A percentile compares a stretch with the other conserved stretches of the same genome.
Conservation (phyloP, 2,113 vertebrate species). For the Amia ocellicauda region DNA sequence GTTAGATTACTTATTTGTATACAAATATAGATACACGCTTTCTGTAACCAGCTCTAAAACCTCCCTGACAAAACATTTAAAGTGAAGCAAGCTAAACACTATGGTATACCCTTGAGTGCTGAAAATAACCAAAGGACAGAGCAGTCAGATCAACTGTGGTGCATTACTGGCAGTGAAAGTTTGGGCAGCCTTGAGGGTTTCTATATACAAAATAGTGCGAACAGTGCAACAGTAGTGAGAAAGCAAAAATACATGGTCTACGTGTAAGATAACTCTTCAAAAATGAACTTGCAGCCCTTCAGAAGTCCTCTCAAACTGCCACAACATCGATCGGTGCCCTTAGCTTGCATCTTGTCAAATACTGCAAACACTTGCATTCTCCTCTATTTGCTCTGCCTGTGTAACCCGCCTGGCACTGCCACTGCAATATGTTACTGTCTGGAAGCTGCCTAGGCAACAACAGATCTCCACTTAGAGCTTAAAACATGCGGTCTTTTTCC, state of each 20-base stretch:
- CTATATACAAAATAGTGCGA: neutral
- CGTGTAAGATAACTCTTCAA: neutral
- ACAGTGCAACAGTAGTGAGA: neutral
- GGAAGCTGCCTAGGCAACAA: neutral
- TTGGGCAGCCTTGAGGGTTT: too few relatives aligned
- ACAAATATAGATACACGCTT: too few relatives aligned
- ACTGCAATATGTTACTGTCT: neutral
- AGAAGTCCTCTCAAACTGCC: neutral
- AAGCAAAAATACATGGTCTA: neutral
- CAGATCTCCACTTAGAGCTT: neutral
- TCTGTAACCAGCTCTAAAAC: too few relatives aligned
- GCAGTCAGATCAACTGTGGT: too few relatives aligned
- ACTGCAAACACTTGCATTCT: slow-evolving; percentile 3
- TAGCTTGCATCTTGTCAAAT: neutral
- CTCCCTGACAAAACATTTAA: too few relatives aligned
- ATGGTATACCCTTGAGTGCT: too few relatives aligned
- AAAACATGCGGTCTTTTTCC: too few relatives aligned
- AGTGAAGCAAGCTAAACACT: too few relatives aligned
- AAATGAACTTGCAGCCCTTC: neutral
- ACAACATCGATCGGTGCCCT: neutral
- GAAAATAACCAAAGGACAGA: too few relatives aligned
- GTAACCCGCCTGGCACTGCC: neutral
- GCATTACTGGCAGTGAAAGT: too few relatives aligned
- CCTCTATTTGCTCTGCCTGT: neutral
- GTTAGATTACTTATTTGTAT: too few relatives aligned